These are phyloP conservation scores for Andricus curvator DNA, from an alignment of 2,888 invertebrate genomes.

Conservation along the genomic window DNA sequence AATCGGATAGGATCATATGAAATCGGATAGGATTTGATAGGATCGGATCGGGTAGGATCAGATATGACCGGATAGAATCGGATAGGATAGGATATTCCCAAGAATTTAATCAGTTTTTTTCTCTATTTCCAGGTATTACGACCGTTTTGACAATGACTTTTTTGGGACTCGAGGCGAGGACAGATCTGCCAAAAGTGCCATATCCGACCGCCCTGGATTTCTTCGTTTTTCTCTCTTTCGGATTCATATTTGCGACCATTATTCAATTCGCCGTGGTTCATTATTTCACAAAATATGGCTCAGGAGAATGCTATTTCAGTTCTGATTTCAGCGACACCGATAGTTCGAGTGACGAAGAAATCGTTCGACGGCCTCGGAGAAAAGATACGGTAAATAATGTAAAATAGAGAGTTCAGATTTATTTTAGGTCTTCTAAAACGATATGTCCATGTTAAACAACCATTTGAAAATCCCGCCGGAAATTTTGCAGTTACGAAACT, in stretches of 20 bases:
- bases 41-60: no score
- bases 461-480: no score
- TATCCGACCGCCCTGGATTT: slow-evolving; percentile 93
- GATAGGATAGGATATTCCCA: neutral
- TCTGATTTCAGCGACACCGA: slow-evolving; percentile 82
- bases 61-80: no score
- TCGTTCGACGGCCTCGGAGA: slow-evolving; percentile 54
- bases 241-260: slow-evolving; percentile 89
- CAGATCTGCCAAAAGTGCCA: slow-evolving; percentile 90
- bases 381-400: slow-evolving; percentile 59
- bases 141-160: slow-evolving; percentile 93
- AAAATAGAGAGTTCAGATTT: neutral
- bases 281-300: slow-evolving; percentile 91
- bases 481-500: no score
- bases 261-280: slow-evolving; percentile 92
- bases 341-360: slow-evolving; percentile 78
- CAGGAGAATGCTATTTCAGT: slow-evolving; percentile 88
- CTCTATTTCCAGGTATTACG: slow-evolving; percentile 83
- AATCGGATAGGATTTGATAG: no score
- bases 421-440: no score
- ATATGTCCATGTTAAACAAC: no score
- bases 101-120: neutral
- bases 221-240: slow-evolving; percentile 90
- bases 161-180: slow-evolving; percentile 88
- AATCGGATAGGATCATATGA: no score